phyloP scores from a whole-genome alignment of 2,797 vertebrate genomes.

The Pelochelys cantorii region DNA sequence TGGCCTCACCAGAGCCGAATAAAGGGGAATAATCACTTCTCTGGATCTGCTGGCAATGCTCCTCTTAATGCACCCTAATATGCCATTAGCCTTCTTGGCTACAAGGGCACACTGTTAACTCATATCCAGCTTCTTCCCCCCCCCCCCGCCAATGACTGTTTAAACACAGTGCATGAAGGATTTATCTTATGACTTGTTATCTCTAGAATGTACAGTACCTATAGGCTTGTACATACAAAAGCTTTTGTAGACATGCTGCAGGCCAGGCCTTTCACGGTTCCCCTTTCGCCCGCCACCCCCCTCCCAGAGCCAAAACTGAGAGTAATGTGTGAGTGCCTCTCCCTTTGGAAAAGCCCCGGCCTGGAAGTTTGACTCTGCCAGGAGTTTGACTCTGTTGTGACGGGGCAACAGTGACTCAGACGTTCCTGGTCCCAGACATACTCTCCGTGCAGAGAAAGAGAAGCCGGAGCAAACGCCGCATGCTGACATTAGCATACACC shows the following conservation, averaged over 20 bases:
- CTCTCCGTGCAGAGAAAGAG: not conserved
- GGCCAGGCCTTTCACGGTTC: not conserved
- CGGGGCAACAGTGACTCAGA: conserved; percentile 35
- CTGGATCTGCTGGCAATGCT: no score
- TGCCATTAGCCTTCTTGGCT: no score
- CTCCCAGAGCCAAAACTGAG: fast-evolving
- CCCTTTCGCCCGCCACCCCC: not conserved
- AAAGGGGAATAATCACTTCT: no score
- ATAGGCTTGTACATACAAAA: no score
- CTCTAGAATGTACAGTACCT: no score
- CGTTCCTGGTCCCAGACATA: not conserved
- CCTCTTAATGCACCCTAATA: no score
- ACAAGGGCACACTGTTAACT: no score
- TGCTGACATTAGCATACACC: not conserved
- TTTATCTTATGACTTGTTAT: no score
- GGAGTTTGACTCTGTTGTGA: not conserved
- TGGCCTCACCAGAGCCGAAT: no score
- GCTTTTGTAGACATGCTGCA: not conserved
- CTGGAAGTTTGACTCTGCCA: not conserved
- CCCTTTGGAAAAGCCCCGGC: fast-evolving
- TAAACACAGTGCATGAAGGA: no score
- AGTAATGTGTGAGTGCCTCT: fast-evolving
- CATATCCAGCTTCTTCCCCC: no score
- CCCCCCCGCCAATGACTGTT: no score
- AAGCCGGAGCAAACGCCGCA: conserved; percentile 3